Percentiles rank a stretch among this genome's conserved stretches.
phyloP scores from a whole-genome alignment of 2,113 vertebrate species.

The Calypte anna region DNA sequence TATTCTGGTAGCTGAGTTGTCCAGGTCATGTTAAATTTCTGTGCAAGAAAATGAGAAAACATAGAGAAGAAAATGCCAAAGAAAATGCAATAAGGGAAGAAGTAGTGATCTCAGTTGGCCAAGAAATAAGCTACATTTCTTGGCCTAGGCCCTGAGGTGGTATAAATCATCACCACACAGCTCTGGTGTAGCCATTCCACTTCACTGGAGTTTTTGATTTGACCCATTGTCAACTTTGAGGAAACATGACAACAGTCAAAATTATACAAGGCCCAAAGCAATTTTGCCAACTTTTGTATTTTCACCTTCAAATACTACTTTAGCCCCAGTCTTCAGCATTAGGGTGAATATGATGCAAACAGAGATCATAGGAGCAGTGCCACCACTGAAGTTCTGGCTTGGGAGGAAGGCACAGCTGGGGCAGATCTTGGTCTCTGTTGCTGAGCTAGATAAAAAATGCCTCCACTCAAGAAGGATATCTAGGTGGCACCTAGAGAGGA shows the following conservation, averaged over 20 bases:
- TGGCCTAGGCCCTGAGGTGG: neutral
- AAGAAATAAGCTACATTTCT: neutral
- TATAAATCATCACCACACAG: neutral
- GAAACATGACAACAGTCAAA: neutral
- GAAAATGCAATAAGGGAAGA: constrained; percentile 1
- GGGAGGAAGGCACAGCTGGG: neutral
- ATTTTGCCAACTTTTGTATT: neutral
- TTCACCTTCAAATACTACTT: neutral
- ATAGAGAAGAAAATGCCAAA: constrained; percentile 29
- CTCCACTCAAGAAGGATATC: neutral
- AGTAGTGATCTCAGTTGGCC: constrained; percentile 30
- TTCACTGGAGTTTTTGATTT: neutral
- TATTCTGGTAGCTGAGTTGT: neutral
- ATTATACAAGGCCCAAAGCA: neutral
- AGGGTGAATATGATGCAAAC: neutral
- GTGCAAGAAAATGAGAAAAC: constrained; percentile 2
- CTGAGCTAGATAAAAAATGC: neutral
- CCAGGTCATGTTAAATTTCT: neutral
- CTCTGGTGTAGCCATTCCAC: neutral
- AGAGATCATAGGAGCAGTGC: neutral
- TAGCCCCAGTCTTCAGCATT: neutral
- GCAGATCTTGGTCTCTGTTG: neutral
- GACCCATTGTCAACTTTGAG: neutral
- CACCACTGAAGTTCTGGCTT: neutral
- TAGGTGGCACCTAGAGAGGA: neutral